Evolutionary conservation across 1,140 invertebrate genomes (phyloP).

Genomic region (Achatina immaculata): DNA sequence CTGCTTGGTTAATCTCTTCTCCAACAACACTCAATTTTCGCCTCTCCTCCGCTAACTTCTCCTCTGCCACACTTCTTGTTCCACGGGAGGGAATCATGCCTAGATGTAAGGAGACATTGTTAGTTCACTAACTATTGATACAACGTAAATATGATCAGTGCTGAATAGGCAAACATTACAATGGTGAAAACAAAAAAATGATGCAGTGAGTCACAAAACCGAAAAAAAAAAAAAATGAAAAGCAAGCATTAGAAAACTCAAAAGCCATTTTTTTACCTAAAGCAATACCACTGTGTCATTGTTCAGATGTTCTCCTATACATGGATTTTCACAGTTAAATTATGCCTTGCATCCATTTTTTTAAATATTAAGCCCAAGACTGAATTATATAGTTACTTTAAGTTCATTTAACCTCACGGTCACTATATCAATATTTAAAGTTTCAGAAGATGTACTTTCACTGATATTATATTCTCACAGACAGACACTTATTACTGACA

Average conservation of each 20-base stretch:
- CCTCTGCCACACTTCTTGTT: not conserved
- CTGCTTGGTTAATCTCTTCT: constrained; percentile 20
- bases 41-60: constrained; percentile 16
- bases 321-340: not conserved
- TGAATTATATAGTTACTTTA: too few relatives aligned
- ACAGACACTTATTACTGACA: too few relatives aligned
- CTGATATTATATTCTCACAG: too few relatives aligned
- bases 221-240: constrained; percentile 20
- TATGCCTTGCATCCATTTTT: too few relatives aligned
- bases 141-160: not conserved
- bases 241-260: not conserved
- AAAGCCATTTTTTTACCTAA: not conserved
- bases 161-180: too few relatives aligned
- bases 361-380: too few relatives aligned
- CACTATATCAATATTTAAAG: too few relatives aligned
- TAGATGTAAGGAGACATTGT: not conserved
- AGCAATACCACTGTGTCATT: not conserved
- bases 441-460: too few relatives aligned
- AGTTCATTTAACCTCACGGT: too few relatives aligned
- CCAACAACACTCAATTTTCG: constrained; percentile 25
- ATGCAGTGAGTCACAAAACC: too few relatives aligned
- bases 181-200: too few relatives aligned
- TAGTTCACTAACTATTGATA: not conserved
- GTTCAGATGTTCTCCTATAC: not conserved
- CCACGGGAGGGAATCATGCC: constrained; percentile 18